Percentiles rank a stretch among this genome's conserved stretches.
Evolutionary conservation across 2,888 invertebrate species (phyloP).

Genomic region (Listrodromus nycthemerus): DNA sequence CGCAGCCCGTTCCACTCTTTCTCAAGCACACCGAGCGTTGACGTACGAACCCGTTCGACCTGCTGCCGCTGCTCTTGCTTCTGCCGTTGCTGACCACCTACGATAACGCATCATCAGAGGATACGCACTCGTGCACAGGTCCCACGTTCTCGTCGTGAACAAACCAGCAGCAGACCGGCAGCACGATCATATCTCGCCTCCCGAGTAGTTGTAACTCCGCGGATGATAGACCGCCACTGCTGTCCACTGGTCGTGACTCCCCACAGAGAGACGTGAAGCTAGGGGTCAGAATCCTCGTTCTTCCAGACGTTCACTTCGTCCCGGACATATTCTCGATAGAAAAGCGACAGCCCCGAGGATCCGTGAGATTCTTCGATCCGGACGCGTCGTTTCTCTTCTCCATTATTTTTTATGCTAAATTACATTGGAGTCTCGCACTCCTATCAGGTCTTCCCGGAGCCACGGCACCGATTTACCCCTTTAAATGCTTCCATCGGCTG

Average conservation of each 20-base stretch:
- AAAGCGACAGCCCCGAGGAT: background rate
- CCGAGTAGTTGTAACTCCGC: slow-evolving; percentile 17
- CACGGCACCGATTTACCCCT: background rate
- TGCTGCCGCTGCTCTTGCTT: slow-evolving; percentile 19
- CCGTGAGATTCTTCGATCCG: background rate
- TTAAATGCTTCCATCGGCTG: background rate
- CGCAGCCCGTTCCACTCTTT: slow-evolving; percentile 28
- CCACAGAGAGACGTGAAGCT: slow-evolving; percentile 23
- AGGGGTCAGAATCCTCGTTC: slow-evolving; percentile 30
- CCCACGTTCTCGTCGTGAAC: slow-evolving; percentile 9
- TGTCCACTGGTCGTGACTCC: slow-evolving; percentile 5
- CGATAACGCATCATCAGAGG: slow-evolving; percentile 41
- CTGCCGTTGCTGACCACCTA: slow-evolving; percentile 59
- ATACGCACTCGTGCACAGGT: slow-evolving; percentile 35
- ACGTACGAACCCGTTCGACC: slow-evolving; percentile 67
- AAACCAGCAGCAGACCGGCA: slow-evolving; percentile 17
- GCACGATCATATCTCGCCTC: slow-evolving; percentile 16
- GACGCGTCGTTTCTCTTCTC: background rate
- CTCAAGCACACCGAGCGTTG: slow-evolving; percentile 62
- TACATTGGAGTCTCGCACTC: background rate
- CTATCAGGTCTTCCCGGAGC: background rate
- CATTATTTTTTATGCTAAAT: background rate
- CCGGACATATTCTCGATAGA: background rate
- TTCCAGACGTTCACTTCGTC: background rate
- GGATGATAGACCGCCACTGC: slow-evolving; percentile 24